These are phyloP conservation scores for Romanogobio albipinnatus DNA, from an alignment of 2,113 vertebrate species.

Conservation along the genomic window DNA sequence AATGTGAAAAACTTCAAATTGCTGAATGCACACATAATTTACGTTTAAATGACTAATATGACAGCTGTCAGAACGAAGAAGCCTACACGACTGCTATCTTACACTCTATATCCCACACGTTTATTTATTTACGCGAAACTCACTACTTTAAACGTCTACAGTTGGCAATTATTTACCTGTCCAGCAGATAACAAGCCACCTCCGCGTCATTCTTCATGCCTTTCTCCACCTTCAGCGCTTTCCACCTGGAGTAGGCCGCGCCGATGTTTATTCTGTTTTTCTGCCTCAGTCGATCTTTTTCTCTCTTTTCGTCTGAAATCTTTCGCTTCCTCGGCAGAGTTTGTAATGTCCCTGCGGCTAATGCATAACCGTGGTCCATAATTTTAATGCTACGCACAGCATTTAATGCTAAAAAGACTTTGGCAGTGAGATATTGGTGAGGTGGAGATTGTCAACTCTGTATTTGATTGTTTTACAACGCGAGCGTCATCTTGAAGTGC, in stretches of 20 bases:
- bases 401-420: too few relatives aligned
- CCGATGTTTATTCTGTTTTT: slow-evolving; percentile 18
- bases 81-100: background rate
- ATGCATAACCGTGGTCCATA: slow-evolving; percentile 8
- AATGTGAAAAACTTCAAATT: too few relatives aligned
- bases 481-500: too few relatives aligned
- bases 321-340: background rate
- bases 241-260: background rate
- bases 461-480: background rate
- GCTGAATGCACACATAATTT: too few relatives aligned
- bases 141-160: too few relatives aligned
- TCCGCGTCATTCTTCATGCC: slow-evolving; percentile 5
- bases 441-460: too few relatives aligned
- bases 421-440: too few relatives aligned
- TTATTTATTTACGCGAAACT: background rate
- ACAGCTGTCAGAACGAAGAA: too few relatives aligned
- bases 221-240: slow-evolving; percentile 1
- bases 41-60: too few relatives aligned
- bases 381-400: too few relatives aligned
- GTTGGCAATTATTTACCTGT: background rate
- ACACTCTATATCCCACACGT: background rate
- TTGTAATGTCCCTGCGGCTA: background rate
- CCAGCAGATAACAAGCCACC: slow-evolving; percentile 16
- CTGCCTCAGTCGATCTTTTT: slow-evolving; percentile 4
- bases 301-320: background rate